Evolutionary conservation across 2,113 vertebrate genomes (phyloP).

Genomic region (Cyprinodon brontotheroides): DNA sequence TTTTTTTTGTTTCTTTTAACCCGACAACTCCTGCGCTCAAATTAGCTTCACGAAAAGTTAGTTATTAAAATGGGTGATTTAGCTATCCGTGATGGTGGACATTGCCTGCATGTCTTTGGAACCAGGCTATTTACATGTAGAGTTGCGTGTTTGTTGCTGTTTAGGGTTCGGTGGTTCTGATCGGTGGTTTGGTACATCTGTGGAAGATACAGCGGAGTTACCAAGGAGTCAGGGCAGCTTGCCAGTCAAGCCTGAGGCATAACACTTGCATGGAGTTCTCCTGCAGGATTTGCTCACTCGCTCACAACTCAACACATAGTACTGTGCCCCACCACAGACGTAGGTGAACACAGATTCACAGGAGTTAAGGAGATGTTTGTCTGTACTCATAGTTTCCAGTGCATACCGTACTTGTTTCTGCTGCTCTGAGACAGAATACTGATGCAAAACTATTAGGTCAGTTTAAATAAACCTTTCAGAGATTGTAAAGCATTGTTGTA

Average conservation of each 20-base stretch:
- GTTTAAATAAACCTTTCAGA: conserved; percentile 54
- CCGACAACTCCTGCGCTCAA: conserved; percentile 39
- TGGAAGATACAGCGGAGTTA: conserved; percentile 81
- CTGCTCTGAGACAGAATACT: conserved; percentile 60
- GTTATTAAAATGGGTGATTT: conserved; percentile 65
- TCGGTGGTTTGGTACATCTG: conserved; percentile 80
- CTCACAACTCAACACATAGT: conserved; percentile 74
- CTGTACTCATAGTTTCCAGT: conserved; percentile 62
- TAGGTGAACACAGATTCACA: conserved; percentile 63
- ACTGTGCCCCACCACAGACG: conserved; percentile 70
- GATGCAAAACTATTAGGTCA: conserved; percentile 53
- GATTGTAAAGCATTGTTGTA: conserved; percentile 27
- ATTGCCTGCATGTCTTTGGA: conserved; percentile 74
- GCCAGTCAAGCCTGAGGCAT: conserved; percentile 69
- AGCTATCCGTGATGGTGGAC: conserved; percentile 75
- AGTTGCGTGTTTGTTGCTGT: conserved; percentile 65
- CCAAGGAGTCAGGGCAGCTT: conserved; percentile 75
- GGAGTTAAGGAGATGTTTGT: conserved; percentile 65
- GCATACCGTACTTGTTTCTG: conserved; percentile 49
- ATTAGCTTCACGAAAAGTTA: conserved; percentile 49
- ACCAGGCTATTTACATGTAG: conserved; percentile 66
- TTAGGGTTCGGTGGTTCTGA: conserved; percentile 67
- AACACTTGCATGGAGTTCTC: conserved; percentile 51
- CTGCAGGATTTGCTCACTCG: conserved; percentile 60
- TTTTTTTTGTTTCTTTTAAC: conserved; percentile 15